phyloP scores from a whole-genome alignment of 2,797 vertebrate species.

The Pantherophis alleghaniensis region DNA sequence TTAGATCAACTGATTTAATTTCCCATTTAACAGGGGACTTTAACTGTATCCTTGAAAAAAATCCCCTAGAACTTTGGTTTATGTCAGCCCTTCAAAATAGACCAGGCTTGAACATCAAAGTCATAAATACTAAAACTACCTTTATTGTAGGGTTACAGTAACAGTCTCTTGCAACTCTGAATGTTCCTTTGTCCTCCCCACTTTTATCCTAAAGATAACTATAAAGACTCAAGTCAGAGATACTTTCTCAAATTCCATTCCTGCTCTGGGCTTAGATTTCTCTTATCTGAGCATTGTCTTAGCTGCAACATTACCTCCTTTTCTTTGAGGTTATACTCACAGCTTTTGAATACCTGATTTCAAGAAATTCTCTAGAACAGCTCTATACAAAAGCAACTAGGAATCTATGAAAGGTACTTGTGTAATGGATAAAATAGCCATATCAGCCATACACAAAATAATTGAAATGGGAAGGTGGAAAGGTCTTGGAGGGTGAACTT shows the following conservation, averaged over 20 bases:
- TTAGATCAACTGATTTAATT: background rate
- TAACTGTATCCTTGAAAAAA: background rate
- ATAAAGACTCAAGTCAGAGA: background rate
- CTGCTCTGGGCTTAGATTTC: background rate
- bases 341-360: background rate
- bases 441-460: background rate
- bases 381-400: background rate
- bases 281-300: background rate
- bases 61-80: background rate
- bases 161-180: background rate
- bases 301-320: background rate
- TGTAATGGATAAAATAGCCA: background rate
- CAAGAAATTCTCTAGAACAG: background rate
- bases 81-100: background rate
- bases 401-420: background rate
- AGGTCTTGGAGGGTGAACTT: background rate
- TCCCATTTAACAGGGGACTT: background rate
- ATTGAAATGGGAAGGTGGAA: background rate
- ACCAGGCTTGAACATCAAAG: background rate
- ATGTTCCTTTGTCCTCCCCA: background rate
- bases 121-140: background rate
- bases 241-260: background rate
- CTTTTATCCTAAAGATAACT: background rate
- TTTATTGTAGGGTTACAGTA: background rate
- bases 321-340: background rate